Base-by-base conservation (phyloP, 2,888 invertebrate species). In the Ferrisia virgata region DNA sequence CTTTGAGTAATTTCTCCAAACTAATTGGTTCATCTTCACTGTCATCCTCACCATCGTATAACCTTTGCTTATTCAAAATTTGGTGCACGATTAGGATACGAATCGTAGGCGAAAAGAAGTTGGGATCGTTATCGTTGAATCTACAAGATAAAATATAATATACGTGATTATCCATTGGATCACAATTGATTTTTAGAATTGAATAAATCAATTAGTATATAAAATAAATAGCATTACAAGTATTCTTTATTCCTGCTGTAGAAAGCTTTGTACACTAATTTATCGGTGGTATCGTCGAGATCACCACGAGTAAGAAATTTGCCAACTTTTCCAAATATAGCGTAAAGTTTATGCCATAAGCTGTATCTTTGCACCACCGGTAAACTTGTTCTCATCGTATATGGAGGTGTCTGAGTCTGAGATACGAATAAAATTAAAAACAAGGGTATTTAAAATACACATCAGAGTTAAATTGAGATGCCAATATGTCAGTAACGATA, bases 211-310 rank as follows among this genome's bases (percentile, higher is more conserved):
- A n/a, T n/a, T n/a, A n/a, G n/a, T n/a, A 11, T 94, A n/a, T n/a
- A n/a, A n/a, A n/a, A n/a, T n/a, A n/a, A n/a, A n/a, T n/a, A 96
- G n/a, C n/a, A 95, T 89, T 96, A 97, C 89, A 97, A 91, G 89
- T 97, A 97, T 89, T 96, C 96, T 88, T 95, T 95, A 88, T 96
- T 96, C 86, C 95, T 92, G 86, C 94, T 94, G 89, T 95, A 97
- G 84, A 96, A 94, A 53, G 96, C 95, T 25, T 47, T 84, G 6
- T 78, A 43, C n/a, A 40, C 47, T 9, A 79, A 47, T 76, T 84
- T 84, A 64, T 47, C 9, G 1, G 64, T 13, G 1, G 25, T 64
- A 64, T 25, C 31, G 0, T 25, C 31, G 8, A 64, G 1, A 64
- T 64, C 64, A 3, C 64, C 64, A 5, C 64, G 25, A 31, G 64